Evolutionary conservation across 92 coral and sea anemone species (phyloP), one percentile per base, ranked within the genome.

Genomic region (Phenganax subtilis): DNA sequence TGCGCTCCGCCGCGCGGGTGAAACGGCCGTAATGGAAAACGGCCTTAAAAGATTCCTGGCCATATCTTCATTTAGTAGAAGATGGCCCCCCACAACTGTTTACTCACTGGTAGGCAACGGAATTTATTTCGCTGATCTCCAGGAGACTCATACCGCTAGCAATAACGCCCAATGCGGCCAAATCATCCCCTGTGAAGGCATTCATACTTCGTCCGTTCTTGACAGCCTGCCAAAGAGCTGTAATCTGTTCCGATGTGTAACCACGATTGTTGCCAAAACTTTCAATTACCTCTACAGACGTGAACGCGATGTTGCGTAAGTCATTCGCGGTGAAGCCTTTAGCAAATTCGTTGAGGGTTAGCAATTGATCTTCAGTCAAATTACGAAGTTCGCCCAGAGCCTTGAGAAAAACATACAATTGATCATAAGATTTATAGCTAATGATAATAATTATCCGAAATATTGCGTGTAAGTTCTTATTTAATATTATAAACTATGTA

Each of bases 311-410:
- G 29, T 67, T 64, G 6, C 85, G 85, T 28, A 90, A 75, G 7
- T 90, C 90, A 10, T 81, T 86, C 53, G 85, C 75, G 44, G 83
- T 84, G 78, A 90, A 90, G 12, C 91, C 96, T 28, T 82, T 80
- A 0, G 91, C 89, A 16, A 90, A 86, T 12, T 83, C 87, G 28
- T 89, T 89, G 7, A 90, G 87, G 65, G 85, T 71, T 62, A 86
- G 85, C n/a, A 90, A 89, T 85, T 90, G 88, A 16, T 88, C 96
- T 30, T 91, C 81, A 6, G 91, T 90, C 69, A 90, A 73, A 20
- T 6, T 10, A 59, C 76, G 56, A 57, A 72, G 79, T 14, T 75
- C 80, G 27, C 88, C 82, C 96, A 89, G 86, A 7, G 90, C 88
- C 96, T 90, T 29, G 7, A 30, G 3, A 25, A 53, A n/a, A 66